Evolutionary conservation across 2,113 vertebrate genomes (phyloP).

Genomic region (Dermatemys mawii): DNA sequence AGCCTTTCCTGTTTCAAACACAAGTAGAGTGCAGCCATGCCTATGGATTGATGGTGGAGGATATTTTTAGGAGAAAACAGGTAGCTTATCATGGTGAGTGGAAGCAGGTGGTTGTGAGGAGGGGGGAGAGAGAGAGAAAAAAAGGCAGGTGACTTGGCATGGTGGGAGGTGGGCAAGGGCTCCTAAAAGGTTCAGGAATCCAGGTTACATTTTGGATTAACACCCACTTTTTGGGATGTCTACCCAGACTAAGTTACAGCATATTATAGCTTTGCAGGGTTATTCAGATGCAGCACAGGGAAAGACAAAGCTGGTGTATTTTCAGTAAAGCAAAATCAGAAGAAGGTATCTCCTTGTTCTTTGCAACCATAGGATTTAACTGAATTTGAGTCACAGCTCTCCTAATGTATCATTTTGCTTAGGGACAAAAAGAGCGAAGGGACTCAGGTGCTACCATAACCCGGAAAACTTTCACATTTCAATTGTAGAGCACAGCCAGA

Average conservation of each 20-base stretch:
- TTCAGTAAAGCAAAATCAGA: background rate
- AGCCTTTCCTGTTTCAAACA: background rate
- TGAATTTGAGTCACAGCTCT: background rate
- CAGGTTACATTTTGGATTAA: background rate
- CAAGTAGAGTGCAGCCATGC: background rate
- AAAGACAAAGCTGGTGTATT: background rate
- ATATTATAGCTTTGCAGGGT: background rate
- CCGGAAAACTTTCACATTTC: background rate
- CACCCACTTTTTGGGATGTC: background rate
- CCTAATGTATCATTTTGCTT: background rate
- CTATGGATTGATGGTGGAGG: background rate
- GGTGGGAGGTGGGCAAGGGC: background rate
- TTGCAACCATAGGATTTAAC: background rate
- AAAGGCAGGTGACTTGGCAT: background rate
- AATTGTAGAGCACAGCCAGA: background rate
- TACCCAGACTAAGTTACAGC: background rate
- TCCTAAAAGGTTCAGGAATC: background rate
- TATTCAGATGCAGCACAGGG: background rate
- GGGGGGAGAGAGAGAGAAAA: background rate
- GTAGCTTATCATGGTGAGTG: background rate
- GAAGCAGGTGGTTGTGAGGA: background rate
- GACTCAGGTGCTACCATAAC: background rate
- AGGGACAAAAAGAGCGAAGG: background rate
- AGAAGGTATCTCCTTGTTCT: background rate
- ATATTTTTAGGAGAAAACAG: background rate